phyloP scores from a whole-genome alignment of 2,888 invertebrate species.

The Epistrophe eligans region DNA sequence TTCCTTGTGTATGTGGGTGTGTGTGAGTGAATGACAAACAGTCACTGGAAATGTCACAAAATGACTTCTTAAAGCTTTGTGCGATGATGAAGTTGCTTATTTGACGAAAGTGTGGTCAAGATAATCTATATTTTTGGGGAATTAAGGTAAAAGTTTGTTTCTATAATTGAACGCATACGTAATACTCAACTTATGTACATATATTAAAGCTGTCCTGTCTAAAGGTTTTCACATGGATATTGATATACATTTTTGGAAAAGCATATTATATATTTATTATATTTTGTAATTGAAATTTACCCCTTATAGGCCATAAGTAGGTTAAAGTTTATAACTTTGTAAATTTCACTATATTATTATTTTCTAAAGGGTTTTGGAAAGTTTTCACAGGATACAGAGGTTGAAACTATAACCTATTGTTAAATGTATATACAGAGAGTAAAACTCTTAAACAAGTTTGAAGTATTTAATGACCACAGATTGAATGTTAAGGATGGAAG shows the following conservation, averaged over 20 bases:
- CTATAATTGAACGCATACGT: too few relatives aligned
- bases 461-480: not conserved
- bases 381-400: not conserved
- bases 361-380: not conserved
- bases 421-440: not conserved
- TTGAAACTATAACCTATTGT: not conserved
- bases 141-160: not conserved
- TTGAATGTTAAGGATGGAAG: not conserved
- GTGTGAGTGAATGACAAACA: not conserved
- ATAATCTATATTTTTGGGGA: not conserved
- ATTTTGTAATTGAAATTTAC: not conserved
- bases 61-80: not conserved
- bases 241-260: not conserved
- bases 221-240: too few relatives aligned
- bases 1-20: too few relatives aligned
- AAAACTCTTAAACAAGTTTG: not conserved
- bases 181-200: too few relatives aligned
- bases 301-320: not conserved
- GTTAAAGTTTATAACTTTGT: not conserved
- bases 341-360: not conserved
- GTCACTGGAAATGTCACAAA: not conserved
- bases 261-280: too few relatives aligned
- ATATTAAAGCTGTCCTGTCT: not conserved
- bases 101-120: not conserved
- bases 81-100: not conserved